Evolutionary conservation across 2,113 vertebrate genomes (phyloP), one percentile per base, ranked within the genome.

Genomic region (Poeciliopsis occidentalis): DNA sequence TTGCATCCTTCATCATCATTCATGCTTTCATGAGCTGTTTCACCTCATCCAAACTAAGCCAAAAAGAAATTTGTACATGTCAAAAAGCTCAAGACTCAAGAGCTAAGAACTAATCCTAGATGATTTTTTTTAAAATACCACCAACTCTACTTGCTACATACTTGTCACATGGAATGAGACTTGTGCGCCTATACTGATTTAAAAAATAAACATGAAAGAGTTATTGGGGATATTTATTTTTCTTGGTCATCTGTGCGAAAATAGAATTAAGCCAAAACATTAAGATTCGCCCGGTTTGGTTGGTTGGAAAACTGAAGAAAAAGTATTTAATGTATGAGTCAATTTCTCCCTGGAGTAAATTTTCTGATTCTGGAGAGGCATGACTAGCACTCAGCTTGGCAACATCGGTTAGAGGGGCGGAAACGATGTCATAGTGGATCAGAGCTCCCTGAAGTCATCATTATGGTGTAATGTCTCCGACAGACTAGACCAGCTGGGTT

Each of bases 341-440:
- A 0, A 39, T 57, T 44, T 61, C 61, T 51, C 64, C 67, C 69
- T 72, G 61, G n/a, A 70, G 73, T 54, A 61, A 71, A 51, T 60
- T 0, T 24, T 44, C 64, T 78, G 79, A 47, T 76, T 64, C 22
- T 44, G 72, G 72, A 85, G 69, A 37, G 79, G 69, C 83, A 22
- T 75, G 63, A 86, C 74, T 57, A 54, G 81, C 73, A 85, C 87
- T 89, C 85, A 69, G 68, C 13, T 71, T 80, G 81, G 76, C 78
- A 71, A 32, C n/a, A 60, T 69, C 67, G 81, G 84, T 71, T 41
- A 76, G 67, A 60, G 62, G 75, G 84, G 79, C 86, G 87, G 87
- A 90, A 92, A 87, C 85, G 15, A 86, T 85, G 84, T 89, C 81
- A 85, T 66, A 67, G 77, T 69, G 87, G 78, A 81, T 87, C 82